Base-by-base conservation (phyloP, 1,140 invertebrate species). In the Phocides pigmalion region DNA sequence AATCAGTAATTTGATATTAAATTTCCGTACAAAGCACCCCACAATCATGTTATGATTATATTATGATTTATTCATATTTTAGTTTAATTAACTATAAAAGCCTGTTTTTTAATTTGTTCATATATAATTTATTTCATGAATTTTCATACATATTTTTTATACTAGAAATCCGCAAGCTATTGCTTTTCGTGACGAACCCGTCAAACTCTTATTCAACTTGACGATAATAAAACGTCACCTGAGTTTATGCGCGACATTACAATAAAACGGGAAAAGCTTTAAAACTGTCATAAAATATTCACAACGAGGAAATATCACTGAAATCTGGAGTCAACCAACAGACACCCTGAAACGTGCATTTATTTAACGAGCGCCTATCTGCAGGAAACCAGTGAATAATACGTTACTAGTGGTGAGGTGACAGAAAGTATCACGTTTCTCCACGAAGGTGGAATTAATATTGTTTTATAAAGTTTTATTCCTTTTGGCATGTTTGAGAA, bases 251-350 rank as follows among this genome's bases (percentile, higher is more conserved):
- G 16, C 9, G 8, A 17, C 15, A 11, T 19, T 19, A 19, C 41
- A 44, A 44, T 44, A 19, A 44, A 11, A 19, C 41, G 14, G 41
- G 16, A 6, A 17, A 19, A 44, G 16, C 41, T 11, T 19, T 16
- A 44, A 44, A 19, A 44, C 6, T 44, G 15, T 19, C 41, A 16
- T 44, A 44, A 44, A 44, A 17, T 44, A 44, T 44, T 44, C 32
- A 35, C 41, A 44, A 44, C 41, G 14, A 19, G 16, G 15, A 44
- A 44, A 17, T 11, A 44, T 3, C 37, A 35, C 32, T 35, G 32
- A n/a, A 9, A 22, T 22, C 22, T 32, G 1, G 4, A 35, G 32
- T 35, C 32, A n/a, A n/a, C 32, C 32, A n/a, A n/a, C 32, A 35
- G 32, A 35, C 32, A 11, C 4, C 25, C 32, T 35, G 32, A 35